These are phyloP conservation scores for Bombus balteatus DNA, from an alignment of 1,140 invertebrate genomes.

Conservation along the genomic window DNA sequence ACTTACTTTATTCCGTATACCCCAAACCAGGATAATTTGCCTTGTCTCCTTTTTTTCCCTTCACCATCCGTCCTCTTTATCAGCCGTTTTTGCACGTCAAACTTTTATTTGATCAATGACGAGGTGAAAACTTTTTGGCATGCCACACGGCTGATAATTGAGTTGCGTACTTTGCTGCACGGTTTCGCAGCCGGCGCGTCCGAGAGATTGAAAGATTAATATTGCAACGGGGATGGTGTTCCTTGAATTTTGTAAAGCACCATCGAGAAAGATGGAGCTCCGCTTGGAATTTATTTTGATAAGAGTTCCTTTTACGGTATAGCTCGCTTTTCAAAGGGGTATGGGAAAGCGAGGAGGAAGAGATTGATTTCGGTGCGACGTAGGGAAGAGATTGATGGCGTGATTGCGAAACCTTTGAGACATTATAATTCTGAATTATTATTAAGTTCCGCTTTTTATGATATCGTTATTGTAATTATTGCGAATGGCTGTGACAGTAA, in stretches of 20 bases:
- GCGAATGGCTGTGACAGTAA: background rate
- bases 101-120: constrained; percentile 49
- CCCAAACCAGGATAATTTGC: constrained; percentile 6
- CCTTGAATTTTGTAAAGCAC: constrained; percentile 13
- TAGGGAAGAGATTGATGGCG: background rate
- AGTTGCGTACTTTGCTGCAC: constrained; percentile 27
- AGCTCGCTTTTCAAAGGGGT: background rate
- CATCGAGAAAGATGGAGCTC: background rate
- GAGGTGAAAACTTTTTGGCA: constrained; percentile 40
- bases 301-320: background rate
- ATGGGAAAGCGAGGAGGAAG: background rate
- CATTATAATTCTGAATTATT: background rate
- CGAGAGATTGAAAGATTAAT: constrained; percentile 46
- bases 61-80: background rate
- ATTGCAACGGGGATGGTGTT: constrained; percentile 21
- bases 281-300: background rate
- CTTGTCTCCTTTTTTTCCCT: background rate
- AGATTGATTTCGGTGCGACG: constrained; percentile 11
- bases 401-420: background rate
- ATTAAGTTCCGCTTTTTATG: background rate
- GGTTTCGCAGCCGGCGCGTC: background rate
- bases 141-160: constrained; percentile 32
- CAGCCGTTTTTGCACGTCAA: constrained; percentile 23
- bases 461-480: background rate
- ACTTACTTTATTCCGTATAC: constrained; percentile 3